These are phyloP conservation scores for Cariama cristata DNA, from an alignment of 2,113 vertebrate genomes.

Conservation along the genomic window DNA sequence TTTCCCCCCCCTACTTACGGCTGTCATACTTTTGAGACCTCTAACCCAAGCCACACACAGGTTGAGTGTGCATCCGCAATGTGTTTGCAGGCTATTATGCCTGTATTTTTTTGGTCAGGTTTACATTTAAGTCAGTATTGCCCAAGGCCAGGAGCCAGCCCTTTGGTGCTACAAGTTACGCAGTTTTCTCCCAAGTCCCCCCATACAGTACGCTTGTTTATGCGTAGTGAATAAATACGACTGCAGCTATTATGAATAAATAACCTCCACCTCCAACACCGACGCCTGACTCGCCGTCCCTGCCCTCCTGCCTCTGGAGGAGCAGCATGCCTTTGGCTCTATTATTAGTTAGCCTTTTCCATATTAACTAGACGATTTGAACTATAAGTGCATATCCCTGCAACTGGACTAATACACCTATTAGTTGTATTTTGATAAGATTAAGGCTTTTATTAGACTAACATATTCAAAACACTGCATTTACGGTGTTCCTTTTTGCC, in stretches of 20 bases:
- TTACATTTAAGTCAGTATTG: neutral
- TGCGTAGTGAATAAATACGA: rapidly evolving
- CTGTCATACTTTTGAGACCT: neutral
- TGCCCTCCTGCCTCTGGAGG: neutral
- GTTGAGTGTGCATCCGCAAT: neutral
- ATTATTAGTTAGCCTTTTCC: neutral
- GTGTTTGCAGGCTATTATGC: rapidly evolving
- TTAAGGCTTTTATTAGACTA: neutral
- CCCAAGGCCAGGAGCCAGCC: neutral
- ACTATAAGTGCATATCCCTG: rapidly evolving
- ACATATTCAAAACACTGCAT: neutral
- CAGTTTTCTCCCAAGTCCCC: neutral
- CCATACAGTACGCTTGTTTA: rapidly evolving
- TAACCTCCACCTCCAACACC: neutral
- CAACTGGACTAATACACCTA: neutral
- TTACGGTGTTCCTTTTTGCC: neutral
- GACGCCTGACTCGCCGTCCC: neutral
- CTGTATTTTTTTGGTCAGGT: neutral
- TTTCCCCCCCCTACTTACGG: rapidly evolving
- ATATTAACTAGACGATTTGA: neutral
- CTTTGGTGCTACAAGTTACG: neutral
- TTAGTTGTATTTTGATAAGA: neutral
- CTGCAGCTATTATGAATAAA: neutral
- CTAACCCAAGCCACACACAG: neutral
- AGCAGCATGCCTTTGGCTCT: neutral